These are phyloP conservation scores for Tachysurus vachellii DNA, from an alignment of 2,113 vertebrate genomes.

Conservation along the genomic window DNA sequence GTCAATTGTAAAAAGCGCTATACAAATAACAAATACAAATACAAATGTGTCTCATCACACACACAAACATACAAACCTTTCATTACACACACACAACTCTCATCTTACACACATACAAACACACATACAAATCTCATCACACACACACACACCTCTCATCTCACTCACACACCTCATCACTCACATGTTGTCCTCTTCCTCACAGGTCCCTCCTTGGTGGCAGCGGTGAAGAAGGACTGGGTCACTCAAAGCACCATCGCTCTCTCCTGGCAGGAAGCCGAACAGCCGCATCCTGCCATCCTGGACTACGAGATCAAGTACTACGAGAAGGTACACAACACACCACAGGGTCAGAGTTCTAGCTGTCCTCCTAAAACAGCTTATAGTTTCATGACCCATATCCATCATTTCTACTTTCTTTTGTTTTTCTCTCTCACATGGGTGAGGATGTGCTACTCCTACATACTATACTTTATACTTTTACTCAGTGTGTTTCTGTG, in stretches of 20 bases:
- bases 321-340: slow-evolving; percentile 87
- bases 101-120: no score
- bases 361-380: not conserved
- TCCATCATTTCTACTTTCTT: no score
- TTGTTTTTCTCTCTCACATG: not conserved
- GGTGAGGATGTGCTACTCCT: not conserved
- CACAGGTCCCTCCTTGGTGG: slow-evolving; percentile 90
- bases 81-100: no score
- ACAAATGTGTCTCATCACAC: no score
- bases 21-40: no score
- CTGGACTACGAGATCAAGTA: slow-evolving; percentile 99
- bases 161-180: no score
- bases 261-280: slow-evolving; percentile 95
- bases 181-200: not conserved
- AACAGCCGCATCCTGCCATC: slow-evolving; percentile 83
- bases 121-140: no score
- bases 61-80: no score
- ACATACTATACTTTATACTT: not conserved
- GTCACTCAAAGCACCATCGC: slow-evolving; percentile 93
- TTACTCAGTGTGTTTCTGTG: no score
- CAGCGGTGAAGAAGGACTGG: slow-evolving; percentile 93
- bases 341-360: not conserved
- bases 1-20: no score
- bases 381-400: not conserved
- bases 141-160: no score